Conservation (phyloP, 2,888 invertebrate genomes). For the Petrolisthes cinctipes region DNA sequence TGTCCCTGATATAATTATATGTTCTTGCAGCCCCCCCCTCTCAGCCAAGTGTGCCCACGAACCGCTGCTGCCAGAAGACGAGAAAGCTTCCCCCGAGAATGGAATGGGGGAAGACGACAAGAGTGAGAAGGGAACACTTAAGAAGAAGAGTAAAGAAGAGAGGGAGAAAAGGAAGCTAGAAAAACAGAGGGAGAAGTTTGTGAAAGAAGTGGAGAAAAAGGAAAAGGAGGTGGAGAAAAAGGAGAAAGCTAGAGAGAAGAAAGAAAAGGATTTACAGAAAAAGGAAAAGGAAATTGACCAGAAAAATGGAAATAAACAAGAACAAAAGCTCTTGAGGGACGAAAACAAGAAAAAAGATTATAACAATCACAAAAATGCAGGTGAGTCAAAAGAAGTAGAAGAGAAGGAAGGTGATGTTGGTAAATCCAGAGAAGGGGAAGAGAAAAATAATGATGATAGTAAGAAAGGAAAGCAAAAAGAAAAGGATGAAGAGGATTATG, state of each 20-base stretch:
- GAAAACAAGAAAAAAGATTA: slow-evolving; percentile 37
- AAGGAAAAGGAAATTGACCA: slow-evolving; percentile 37
- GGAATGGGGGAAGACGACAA: slow-evolving; percentile 35
- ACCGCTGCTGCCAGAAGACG: background rate
- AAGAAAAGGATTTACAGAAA: slow-evolving; percentile 39
- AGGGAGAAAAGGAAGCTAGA: slow-evolving; percentile 45
- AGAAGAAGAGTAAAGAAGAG: slow-evolving; percentile 46
- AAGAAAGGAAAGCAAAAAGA: slow-evolving; percentile 29
- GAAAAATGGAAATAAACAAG: slow-evolving; percentile 31
- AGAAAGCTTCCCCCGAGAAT: background rate
- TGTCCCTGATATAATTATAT: background rate
- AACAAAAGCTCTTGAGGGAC: slow-evolving; percentile 22
- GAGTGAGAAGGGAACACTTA: slow-evolving; percentile 37
- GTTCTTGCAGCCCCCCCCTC: slow-evolving; percentile 25
- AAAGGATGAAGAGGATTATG: slow-evolving; percentile 24
- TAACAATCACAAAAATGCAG: slow-evolving; percentile 41
- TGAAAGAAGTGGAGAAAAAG: slow-evolving; percentile 43
- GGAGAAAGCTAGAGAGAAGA: slow-evolving; percentile 50
- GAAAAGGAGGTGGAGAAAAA: slow-evolving; percentile 50
- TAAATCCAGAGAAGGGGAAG: slow-evolving; percentile 2
- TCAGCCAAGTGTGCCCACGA: slow-evolving; percentile 15
- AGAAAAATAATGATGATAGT: slow-evolving; percentile 15
- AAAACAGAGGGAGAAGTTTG: slow-evolving; percentile 46
- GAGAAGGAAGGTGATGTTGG: slow-evolving; percentile 5
- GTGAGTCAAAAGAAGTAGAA: slow-evolving; percentile 34